These are phyloP conservation scores for Tipula lateralis DNA, from an alignment of 2,888 invertebrate genomes.

Conservation along the genomic window DNA sequence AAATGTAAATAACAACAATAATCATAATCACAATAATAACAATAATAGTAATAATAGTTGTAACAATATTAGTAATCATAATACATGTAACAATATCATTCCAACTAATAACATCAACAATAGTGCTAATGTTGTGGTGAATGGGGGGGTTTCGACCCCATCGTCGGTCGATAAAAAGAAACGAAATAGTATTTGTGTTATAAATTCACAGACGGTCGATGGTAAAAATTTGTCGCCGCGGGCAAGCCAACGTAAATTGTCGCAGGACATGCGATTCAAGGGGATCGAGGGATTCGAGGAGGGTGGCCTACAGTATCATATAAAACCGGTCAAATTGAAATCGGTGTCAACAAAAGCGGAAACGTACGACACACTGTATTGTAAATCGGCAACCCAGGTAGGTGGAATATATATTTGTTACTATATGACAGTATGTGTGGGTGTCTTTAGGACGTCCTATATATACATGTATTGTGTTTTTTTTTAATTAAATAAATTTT, in stretches of 20 bases:
- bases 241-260: not conserved
- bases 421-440: not conserved
- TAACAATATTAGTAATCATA: not conserved
- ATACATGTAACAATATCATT: not conserved
- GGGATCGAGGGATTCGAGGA: not conserved
- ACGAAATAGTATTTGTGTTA: conserved; percentile 3
- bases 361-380: conserved; percentile 26
- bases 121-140: not conserved
- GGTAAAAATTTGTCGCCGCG: not conserved
- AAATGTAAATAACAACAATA: not conserved
- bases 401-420: not conserved
- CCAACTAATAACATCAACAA: not conserved
- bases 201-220: not conserved
- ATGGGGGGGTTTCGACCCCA: not conserved
- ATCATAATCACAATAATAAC: not conserved
- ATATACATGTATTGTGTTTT: not conserved
- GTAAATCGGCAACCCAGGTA: not conserved
- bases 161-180: not conserved
- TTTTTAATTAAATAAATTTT: not conserved
- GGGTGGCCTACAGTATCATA: not conserved
- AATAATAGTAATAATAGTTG: not conserved
- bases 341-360: conserved; percentile 19
- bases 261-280: conserved; percentile 15
- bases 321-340: conserved; percentile 26
- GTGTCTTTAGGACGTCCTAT: too few species aligned